Base-by-base conservation (phyloP, 2,797 vertebrate species). In the Microctenopoma lineatum region DNA sequence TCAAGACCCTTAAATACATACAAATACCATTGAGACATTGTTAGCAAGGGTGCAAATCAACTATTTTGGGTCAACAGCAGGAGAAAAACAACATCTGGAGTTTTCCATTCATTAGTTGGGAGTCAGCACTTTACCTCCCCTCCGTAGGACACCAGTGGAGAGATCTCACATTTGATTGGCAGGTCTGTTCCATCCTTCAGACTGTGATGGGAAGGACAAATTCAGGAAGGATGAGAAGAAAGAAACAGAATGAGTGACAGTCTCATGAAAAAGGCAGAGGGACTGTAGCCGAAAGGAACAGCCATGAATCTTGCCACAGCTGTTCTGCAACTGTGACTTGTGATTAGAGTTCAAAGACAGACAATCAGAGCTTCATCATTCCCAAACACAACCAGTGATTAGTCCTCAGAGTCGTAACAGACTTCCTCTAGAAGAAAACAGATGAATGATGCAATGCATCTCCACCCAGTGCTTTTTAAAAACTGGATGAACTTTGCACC, bases 131-230 rank as follows among this genome's bases (percentile, higher is more conserved):
- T 94, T 93, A 99, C 98, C 93, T 99, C 98, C 88, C 98, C 98
- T 52, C 95, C 95, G 0, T 99, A 99, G 51, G 97, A 99, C 61
- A 96, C 79, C 10, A 98, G 94, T 2, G 98, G 97, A 42, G 97
- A 99, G 85, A 99, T 96, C 89, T 99, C 98, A 89, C 98, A 99
- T 86, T 97, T 98, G 87, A 99, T 96, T 27, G 97, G 97, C 73
- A 95, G 87, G 80, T 99, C 98, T 0, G 94, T 96, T 73, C 95
- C 96, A 29, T 99, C 98, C 89, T 99, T 97, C 87, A 99, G 85
- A 81, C 98, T 99, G 83, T 7, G 61, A 81, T 41, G 38, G 71
- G 46, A 66, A 78, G 39, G 53, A 77, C 5, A 32, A 48, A 70
- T 65, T 66, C 36, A 80, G 61, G 66, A 51, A 68, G 47, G 80